Evolutionary conservation across 2,888 invertebrate species (phyloP).

Genomic region (Polydrusus pterygomalis): DNA sequence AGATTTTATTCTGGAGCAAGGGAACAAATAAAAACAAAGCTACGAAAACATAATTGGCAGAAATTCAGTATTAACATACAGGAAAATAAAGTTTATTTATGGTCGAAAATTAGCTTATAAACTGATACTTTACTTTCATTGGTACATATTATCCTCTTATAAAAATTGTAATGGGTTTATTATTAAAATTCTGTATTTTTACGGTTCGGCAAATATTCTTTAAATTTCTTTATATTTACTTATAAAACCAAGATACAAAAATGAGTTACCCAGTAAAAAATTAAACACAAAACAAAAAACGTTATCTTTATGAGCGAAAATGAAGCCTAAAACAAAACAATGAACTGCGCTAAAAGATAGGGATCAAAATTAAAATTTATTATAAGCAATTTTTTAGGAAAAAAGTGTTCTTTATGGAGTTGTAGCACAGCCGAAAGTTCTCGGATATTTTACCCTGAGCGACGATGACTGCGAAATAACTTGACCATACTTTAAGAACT

Average conservation of each 20-base stretch:
- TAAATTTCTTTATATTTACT: slow-evolving; percentile 15
- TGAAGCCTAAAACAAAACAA: slow-evolving; percentile 33
- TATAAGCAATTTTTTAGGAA: slow-evolving; percentile 24
- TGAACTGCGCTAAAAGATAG: slow-evolving; percentile 35
- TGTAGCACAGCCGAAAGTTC: background rate
- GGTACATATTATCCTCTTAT: too few species aligned
- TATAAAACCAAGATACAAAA: slow-evolving; percentile 10
- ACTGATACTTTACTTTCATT: too few species aligned
- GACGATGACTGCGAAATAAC: too few species aligned
- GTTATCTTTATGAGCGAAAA: slow-evolving; percentile 41
- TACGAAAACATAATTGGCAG: too few species aligned
- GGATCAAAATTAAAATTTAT: slow-evolving; percentile 39
- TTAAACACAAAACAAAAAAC: slow-evolving; percentile 32
- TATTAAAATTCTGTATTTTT: slow-evolving; percentile 2
- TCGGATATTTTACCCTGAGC: background rate
- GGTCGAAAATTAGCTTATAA: too few species aligned
- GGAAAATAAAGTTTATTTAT: too few species aligned
- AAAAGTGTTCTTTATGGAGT: slow-evolving; percentile 8
- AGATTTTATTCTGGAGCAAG: too few species aligned
- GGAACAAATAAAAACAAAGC: too few species aligned
- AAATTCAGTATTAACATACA: too few species aligned
- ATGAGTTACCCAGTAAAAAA: slow-evolving; percentile 17
- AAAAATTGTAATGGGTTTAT: background rate
- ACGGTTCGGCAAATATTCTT: background rate
- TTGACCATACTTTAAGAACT: too few species aligned